Evolutionary conservation across 2,797 vertebrate genomes (phyloP).

Genomic region (Scolopax bukidnonensis): DNA sequence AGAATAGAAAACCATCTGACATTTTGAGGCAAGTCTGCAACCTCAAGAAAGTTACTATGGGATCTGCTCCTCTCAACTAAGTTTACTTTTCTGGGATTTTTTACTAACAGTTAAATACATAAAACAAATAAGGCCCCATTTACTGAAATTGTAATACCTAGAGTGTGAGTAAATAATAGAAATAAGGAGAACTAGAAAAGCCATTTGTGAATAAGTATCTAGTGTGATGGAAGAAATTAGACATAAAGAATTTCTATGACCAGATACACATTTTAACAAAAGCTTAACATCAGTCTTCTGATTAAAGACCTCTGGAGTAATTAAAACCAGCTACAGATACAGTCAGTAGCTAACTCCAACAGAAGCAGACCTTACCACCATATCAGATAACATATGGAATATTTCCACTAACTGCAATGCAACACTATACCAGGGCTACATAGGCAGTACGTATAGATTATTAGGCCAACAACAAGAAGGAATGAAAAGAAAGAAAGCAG

Average conservation of each 20-base stretch:
- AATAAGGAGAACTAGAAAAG: background rate
- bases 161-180: background rate
- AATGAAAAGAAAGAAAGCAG: background rate
- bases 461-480: background rate
- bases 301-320: background rate
- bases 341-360: background rate
- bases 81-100: background rate
- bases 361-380: background rate
- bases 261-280: background rate
- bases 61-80: rapidly evolving
- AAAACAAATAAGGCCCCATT: background rate
- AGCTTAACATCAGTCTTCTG: background rate
- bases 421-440: background rate
- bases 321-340: background rate
- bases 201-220: background rate
- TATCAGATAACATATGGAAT: background rate
- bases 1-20: background rate
- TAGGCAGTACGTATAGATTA: background rate
- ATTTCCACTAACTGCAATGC: background rate
- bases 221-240: background rate
- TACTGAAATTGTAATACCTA: background rate
- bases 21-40: background rate
- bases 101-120: background rate
- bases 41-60: background rate
- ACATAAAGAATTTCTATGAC: background rate